Percentiles rank a stretch among this genome's conserved stretches.
Evolutionary conservation across 2,113 vertebrate genomes (phyloP).

Genomic region (Geococcyx californianus): DNA sequence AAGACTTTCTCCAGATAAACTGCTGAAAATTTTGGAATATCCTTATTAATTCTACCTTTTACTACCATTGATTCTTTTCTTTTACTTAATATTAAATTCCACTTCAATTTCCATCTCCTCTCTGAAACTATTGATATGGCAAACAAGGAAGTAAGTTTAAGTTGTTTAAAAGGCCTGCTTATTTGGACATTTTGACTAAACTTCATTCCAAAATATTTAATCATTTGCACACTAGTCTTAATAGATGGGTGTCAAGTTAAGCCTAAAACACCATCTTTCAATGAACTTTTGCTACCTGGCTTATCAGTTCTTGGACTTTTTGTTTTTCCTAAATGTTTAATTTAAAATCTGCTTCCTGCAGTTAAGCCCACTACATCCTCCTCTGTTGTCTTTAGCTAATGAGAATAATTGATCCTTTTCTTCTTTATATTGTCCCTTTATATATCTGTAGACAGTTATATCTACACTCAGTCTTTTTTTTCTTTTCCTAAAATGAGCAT

Average conservation of each 20-base stretch:
- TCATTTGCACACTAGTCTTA: not conserved
- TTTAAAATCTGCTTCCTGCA: not conserved
- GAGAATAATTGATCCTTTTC: conserved; percentile 24
- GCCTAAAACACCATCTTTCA: not conserved
- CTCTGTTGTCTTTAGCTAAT: conserved; percentile 45
- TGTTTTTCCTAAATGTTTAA: not conserved
- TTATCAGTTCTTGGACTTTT: not conserved
- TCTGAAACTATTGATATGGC: not conserved
- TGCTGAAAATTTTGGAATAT: not conserved
- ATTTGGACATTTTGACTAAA: not conserved
- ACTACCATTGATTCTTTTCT: not conserved
- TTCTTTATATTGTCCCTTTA: not conserved
- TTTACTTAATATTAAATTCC: not conserved
- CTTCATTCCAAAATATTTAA: not conserved
- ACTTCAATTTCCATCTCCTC: not conserved
- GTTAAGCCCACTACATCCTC: not conserved
- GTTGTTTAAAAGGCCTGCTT: not conserved
- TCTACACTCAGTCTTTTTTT: not conserved
- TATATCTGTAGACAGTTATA: not conserved
- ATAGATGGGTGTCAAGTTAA: not conserved
- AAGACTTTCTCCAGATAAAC: not conserved
- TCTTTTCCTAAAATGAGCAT: not conserved
- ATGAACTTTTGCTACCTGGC: not conserved
- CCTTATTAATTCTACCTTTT: not conserved
- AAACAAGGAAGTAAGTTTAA: not conserved